Evolutionary conservation across 1,140 invertebrate species (phyloP).

Genomic region (Penaeus chinensis): DNA sequence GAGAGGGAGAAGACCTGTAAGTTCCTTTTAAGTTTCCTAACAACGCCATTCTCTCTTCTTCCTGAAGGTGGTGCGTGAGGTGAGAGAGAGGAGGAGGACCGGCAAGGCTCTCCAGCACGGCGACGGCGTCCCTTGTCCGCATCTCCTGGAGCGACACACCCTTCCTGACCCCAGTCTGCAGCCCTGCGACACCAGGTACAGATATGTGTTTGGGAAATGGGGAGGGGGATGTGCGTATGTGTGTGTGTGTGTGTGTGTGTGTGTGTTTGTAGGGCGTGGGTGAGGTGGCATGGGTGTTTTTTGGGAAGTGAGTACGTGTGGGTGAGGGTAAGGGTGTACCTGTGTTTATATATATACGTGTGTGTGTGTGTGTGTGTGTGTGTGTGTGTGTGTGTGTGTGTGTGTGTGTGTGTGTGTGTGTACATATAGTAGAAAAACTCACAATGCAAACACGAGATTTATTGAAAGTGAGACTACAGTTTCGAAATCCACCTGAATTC

Average conservation of each 20-base stretch:
- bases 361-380: conserved; percentile 29
- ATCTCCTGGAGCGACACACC: conserved; percentile 67
- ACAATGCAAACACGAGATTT: too few species aligned
- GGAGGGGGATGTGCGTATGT: too few species aligned
- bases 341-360: conserved; percentile 1
- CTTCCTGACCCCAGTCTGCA: conserved; percentile 67
- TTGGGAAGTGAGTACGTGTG: conserved; percentile 8
- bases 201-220: too few species aligned
- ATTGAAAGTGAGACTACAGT: too few species aligned
- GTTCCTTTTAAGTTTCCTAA: background rate
- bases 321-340: background rate
- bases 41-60: conserved; percentile 17
- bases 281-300: background rate
- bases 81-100: conserved; percentile 67
- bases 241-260: too few species aligned
- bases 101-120: conserved; percentile 69
- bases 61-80: conserved; percentile 66
- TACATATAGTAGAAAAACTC: too few species aligned
- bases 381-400: background rate
- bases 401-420: background rate
- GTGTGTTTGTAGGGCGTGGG: too few species aligned
- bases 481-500: too few species aligned
- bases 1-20: background rate
- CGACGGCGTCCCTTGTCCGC: conserved; percentile 69
- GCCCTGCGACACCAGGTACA: conserved; percentile 69